A percentile compares a stretch with the other conserved stretches of the same genome.
Conservation (phyloP, 1,140 invertebrate genomes). For the Magallana gigas region DNA sequence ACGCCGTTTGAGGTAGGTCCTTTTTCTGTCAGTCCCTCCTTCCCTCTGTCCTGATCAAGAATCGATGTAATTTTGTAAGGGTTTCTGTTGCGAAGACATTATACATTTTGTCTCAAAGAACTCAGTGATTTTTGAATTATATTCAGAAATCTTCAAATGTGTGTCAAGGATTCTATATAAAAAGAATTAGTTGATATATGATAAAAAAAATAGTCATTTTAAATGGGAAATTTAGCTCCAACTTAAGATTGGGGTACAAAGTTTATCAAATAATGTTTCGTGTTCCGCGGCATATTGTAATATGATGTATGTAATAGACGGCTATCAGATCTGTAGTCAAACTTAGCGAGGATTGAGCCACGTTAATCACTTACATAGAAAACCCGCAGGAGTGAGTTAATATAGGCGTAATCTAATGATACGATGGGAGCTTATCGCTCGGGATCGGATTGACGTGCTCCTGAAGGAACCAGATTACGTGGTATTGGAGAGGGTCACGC, state of each 20-base stretch:
- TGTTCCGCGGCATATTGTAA: not conserved
- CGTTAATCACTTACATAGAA: slow-evolving; percentile 7
- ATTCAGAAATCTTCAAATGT: not conserved
- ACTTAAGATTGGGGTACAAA: not conserved
- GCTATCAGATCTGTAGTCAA: not conserved
- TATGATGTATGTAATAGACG: not conserved
- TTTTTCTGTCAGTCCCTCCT: no score
- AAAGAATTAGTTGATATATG: not conserved
- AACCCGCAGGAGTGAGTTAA: slow-evolving; percentile 6
- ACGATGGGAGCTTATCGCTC: not conserved
- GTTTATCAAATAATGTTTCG: slow-evolving; percentile 20
- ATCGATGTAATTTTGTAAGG: no score
- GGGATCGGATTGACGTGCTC: not conserved
- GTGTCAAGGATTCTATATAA: slow-evolving; percentile 16
- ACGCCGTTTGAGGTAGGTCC: no score
- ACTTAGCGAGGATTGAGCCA: not conserved
- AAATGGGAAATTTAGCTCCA: not conserved
- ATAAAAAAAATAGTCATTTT: slow-evolving; percentile 5
- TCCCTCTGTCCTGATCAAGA: no score
- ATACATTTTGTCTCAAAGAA: no score
- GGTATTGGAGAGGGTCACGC: not conserved
- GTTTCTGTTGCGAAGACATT: no score
- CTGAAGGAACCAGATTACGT: not conserved
- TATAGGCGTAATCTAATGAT: slow-evolving; percentile 8
- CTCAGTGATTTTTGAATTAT: no score